Evolutionary conservation across 2,113 vertebrate genomes (phyloP).

Genomic region (Psilopogon haemacephalus): DNA sequence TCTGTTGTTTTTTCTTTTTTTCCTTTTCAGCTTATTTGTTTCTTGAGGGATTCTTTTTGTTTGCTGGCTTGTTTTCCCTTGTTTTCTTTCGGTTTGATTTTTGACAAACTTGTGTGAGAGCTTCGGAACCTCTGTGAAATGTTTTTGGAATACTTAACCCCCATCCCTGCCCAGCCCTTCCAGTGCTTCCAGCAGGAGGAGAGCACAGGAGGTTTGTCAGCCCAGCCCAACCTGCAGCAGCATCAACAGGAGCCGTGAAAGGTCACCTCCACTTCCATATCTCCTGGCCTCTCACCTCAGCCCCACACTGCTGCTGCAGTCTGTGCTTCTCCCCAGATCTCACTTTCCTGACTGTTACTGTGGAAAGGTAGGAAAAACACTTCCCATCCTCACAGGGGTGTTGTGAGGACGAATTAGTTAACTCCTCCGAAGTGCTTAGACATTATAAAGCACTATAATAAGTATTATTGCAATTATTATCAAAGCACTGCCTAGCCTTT

Average conservation of each 20-base stretch:
- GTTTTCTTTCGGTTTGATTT: too few species aligned
- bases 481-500: conserved; percentile 79
- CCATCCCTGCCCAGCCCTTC: neutral
- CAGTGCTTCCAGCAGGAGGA: neutral
- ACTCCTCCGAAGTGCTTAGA: conserved; percentile 23
- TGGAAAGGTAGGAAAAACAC: conserved; percentile 44
- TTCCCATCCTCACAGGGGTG: conserved; percentile 19
- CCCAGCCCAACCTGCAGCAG: neutral
- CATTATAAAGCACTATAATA: conserved; percentile 62
- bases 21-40: neutral
- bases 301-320: neutral
- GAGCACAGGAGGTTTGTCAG: neutral
- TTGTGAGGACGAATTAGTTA: conserved; percentile 41
- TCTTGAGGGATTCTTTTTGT: too few species aligned
- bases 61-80: accelerated
- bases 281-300: neutral
- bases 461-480: conserved; percentile 67
- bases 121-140: conserved; percentile 62
- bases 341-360: neutral
- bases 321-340: neutral
- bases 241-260: accelerated
- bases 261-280: neutral
- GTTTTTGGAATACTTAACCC: conserved; percentile 66
- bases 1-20: neutral
- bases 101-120: conserved; percentile 70